Conservation (phyloP, 1,140 invertebrate genomes). For the Tetraneura akinire region DNA sequence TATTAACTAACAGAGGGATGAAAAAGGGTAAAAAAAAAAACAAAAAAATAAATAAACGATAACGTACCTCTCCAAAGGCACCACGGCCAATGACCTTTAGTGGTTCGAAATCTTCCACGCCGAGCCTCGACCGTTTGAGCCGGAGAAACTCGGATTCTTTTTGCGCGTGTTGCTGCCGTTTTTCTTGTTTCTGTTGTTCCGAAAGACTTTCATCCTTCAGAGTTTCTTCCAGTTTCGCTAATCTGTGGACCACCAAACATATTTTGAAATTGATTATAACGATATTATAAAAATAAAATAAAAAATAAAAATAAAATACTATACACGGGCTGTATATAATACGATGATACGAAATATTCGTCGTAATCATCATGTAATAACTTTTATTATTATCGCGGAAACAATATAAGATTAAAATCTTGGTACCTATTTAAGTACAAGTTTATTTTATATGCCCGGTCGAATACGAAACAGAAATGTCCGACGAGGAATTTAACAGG, state of each 20-base stretch:
- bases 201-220: conserved; percentile 89
- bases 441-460: background rate
- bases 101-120: conserved; percentile 98
- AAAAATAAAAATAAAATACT: too few species aligned
- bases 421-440: too few species aligned
- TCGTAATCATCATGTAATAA: background rate
- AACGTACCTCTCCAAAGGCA: conserved; percentile 89
- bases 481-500: background rate
- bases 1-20: too few species aligned
- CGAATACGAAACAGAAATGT: background rate
- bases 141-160: conserved; percentile 98
- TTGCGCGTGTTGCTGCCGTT: conserved; percentile 90
- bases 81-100: conserved; percentile 96
- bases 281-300: too few species aligned
- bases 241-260: conserved; percentile 61
- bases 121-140: conserved; percentile 91
- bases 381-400: background rate
- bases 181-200: conserved; percentile 82
- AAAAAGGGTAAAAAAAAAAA: background rate
- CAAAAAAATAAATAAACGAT: conserved; percentile 24
- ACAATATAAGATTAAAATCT: too few species aligned
- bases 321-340: too few species aligned
- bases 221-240: conserved; percentile 90
- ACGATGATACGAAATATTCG: background rate
- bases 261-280: too few species aligned